Base-by-base conservation (phyloP, 2,113 vertebrate genomes). In the Eurystomus gularis region DNA sequence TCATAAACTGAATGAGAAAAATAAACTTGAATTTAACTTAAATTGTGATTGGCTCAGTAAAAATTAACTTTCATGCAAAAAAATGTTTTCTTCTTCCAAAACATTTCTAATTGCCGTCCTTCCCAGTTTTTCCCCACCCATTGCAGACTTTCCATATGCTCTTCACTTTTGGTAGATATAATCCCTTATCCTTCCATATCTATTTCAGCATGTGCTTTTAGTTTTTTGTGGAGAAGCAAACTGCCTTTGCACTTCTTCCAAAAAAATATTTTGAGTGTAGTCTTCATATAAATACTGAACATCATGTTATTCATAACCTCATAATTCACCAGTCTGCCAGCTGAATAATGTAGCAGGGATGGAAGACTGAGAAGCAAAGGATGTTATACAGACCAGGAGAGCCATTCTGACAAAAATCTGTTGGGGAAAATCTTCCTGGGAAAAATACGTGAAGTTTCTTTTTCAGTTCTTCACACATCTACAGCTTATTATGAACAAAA, bases 11-110 rank as follows among this genome's bases (percentile, higher is more conserved):
- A 93, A 86, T 51, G 62, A 90, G 93, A 89, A 95, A 93, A 96
- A 90, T 91, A 95, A 96, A 89, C 46, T 72, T 48, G 44, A 82
- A 88, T 83, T 95, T 80, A 83, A 77, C 55, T 96, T 84, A 90
- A 97, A 69, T 73, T 85, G 86, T 92, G 87, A 86, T 91, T 95
- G 88, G 92, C 60, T 57, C 57, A 61, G 88, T 82, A 96, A 88
- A 95, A 92, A 84, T 90, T 86, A 95, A 84, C 94, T 96, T 95
- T 88, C 49, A 55, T 65, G 61, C 55, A 2, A 21, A 91, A 79
- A 93, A 60, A 61, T 79, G n/a, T 82, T 90, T 86, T 93, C 25
- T 91, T 93, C 68, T 92, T 96, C 88, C 88, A 96, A 91, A 94
- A 94, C 37, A 33, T 85, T 91, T 96, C 73, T 82, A 92, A 77